phyloP scores from a whole-genome alignment of 2,797 vertebrate species.

The Leontocebus nigricollis region DNA sequence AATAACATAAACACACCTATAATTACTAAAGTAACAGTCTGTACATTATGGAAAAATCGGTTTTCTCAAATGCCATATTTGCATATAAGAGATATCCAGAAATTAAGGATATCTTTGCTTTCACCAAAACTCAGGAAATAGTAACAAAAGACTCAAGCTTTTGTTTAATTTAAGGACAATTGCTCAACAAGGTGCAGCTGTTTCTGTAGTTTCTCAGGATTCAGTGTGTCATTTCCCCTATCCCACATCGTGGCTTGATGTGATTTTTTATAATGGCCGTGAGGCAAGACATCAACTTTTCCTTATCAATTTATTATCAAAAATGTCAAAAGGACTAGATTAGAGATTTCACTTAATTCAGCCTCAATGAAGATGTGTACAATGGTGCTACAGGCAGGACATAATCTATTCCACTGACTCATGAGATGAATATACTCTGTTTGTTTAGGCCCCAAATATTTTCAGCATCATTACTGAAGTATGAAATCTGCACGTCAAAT shows the following conservation, averaged over 20 bases:
- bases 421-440: not conserved
- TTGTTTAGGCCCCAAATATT: not conserved
- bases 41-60: not conserved
- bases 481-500: constrained; percentile 49
- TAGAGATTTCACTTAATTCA: not conserved
- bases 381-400: not conserved
- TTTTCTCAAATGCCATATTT: not conserved
- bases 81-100: not conserved
- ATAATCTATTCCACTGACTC: not conserved
- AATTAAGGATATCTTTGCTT: not conserved
- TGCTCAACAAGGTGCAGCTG: not conserved
- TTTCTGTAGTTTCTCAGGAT: not conserved
- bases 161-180: not conserved
- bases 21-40: not conserved
- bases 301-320: not conserved
- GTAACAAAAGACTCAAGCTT: not conserved
- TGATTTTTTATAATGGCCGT: not conserved
- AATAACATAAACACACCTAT: not conserved
- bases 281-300: not conserved
- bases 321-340: not conserved
- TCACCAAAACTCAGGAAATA: not conserved
- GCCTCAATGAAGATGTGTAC: not conserved
- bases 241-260: not conserved
- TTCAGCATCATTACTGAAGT: constrained; percentile 34
- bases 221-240: not conserved